These are phyloP conservation scores for Acanthiza pusilla DNA, from an alignment of 2,797 vertebrate species.

Conservation along the genomic window DNA sequence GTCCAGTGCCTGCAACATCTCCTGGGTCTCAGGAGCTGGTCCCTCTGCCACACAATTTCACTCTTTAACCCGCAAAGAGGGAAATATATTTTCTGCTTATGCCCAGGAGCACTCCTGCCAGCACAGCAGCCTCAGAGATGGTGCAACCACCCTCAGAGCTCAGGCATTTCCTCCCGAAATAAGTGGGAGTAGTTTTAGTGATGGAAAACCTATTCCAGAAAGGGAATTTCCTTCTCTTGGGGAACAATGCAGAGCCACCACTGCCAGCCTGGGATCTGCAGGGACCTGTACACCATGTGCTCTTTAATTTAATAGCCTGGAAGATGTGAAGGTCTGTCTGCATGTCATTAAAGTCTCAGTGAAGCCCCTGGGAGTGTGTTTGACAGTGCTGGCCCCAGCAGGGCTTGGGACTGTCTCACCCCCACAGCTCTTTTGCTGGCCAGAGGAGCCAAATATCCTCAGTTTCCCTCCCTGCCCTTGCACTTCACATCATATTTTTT, in stretches of 20 bases:
- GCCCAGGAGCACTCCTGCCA: neutral
- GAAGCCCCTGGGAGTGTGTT: neutral
- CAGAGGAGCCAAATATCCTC: neutral
- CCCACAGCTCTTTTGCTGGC: neutral
- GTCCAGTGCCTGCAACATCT: neutral
- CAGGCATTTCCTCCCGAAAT: neutral
- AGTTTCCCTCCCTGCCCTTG: neutral
- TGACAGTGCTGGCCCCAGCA: neutral
- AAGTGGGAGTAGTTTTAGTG: neutral
- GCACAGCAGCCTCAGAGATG: neutral
- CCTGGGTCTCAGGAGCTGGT: neutral
- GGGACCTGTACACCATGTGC: accelerated
- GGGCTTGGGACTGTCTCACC: neutral
- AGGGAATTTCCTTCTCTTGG: neutral
- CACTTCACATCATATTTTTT: neutral
- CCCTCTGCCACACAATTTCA: neutral
- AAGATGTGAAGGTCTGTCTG: neutral
- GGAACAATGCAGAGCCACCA: neutral
- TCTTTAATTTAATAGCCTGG: neutral
- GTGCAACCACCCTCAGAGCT: neutral
- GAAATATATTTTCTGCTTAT: neutral
- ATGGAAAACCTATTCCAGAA: neutral
- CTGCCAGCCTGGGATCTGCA: neutral
- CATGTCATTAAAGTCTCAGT: accelerated
- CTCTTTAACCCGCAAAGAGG: neutral